Percentiles rank a stretch among this genome's conserved stretches.
Evolutionary conservation across 92 coral and sea anemone species (phyloP).

Genomic region (Epizoanthus rinbou): DNA sequence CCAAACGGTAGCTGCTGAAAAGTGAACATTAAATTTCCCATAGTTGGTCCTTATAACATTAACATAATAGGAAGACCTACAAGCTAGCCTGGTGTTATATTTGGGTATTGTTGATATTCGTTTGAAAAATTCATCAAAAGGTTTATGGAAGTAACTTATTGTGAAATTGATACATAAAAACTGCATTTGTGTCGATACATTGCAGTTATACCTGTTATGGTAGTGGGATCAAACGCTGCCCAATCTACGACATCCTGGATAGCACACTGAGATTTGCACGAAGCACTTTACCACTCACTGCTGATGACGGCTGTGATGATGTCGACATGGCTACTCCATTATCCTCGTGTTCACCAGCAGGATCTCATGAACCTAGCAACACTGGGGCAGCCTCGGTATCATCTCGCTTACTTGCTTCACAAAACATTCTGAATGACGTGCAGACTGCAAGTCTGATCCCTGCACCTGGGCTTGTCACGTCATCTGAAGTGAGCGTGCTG

Average conservation of each 20-base stretch:
- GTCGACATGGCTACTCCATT: slow-evolving; percentile 61
- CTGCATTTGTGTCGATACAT: background rate
- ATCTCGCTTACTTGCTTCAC: slow-evolving; percentile 43
- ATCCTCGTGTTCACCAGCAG: slow-evolving; percentile 34
- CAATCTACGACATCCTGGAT: slow-evolving; percentile 70
- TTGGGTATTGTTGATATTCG: no score
- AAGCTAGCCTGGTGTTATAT: no score
- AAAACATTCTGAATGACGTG: slow-evolving; percentile 50
- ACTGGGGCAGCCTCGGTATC: slow-evolving; percentile 34
- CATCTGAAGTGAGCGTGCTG: slow-evolving; percentile 58
- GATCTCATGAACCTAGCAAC: slow-evolving; percentile 56
- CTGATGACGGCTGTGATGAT: slow-evolving; percentile 59
- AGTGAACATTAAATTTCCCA: no score
- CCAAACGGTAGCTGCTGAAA: no score
- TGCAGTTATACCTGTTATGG: slow-evolving; percentile 76
- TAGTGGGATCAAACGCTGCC: slow-evolving; percentile 56
- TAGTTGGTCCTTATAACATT: no score
- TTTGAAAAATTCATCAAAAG: no score
- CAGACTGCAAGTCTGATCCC: slow-evolving; percentile 62
- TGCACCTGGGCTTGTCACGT: slow-evolving; percentile 75
- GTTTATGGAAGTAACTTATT: no score
- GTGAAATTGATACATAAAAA: no score
- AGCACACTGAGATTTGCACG: slow-evolving; percentile 68
- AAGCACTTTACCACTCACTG: slow-evolving; percentile 53
- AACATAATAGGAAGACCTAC: no score